Conservation (phyloP, 2,113 vertebrate genomes). For the Anoura caudifer region DNA sequence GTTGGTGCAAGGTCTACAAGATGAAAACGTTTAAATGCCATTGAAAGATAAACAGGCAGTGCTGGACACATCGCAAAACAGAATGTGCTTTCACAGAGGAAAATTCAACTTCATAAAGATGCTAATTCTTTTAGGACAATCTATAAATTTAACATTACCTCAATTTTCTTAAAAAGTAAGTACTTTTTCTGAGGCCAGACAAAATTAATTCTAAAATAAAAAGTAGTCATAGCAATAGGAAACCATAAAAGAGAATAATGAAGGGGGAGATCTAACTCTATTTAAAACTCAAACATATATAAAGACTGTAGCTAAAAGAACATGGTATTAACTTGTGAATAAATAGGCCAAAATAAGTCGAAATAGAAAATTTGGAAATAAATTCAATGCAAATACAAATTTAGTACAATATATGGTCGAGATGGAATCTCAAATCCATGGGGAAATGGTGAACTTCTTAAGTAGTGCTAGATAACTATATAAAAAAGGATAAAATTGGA, state of each 20-base stretch:
- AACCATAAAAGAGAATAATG: background rate
- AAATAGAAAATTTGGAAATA: background rate
- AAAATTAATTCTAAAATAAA: background rate
- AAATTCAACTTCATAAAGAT: background rate
- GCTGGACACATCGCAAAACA: background rate
- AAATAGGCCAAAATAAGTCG: background rate
- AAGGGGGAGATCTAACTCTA: background rate
- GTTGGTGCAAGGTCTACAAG: background rate
- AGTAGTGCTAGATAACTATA: background rate
- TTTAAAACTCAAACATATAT: background rate
- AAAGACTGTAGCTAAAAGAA: background rate
- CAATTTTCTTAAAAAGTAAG: no score
- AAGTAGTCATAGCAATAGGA: background rate
- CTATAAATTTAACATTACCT: background rate
- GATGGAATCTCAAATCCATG: background rate
- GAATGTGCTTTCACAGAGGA: background rate
- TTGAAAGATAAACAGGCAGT: background rate
- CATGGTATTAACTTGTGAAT: background rate
- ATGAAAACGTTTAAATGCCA: background rate
- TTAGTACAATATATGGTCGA: background rate
- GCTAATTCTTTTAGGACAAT: background rate
- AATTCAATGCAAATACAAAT: background rate
- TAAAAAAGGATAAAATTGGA: background rate
- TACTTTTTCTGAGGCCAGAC: background rate
- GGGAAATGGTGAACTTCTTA: background rate